Conservation (phyloP, 37 sponge, comb jelly and placozoan species). For the Chondrilla cf. caribensis region DNA sequence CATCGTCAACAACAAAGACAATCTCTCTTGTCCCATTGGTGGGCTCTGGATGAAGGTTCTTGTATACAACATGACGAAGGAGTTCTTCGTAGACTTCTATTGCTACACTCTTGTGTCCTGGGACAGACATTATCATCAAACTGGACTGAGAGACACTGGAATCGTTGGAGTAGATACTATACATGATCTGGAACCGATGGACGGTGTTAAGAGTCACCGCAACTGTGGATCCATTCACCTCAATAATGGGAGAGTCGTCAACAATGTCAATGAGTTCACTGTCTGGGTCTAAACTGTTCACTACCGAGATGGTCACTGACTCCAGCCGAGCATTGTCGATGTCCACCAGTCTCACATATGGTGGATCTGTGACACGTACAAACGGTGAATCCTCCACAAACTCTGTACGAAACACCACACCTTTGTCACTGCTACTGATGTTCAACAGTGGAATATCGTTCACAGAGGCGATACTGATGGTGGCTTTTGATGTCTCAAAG, state of each 20-base stretch:
- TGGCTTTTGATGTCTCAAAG: constrained; percentile 26
- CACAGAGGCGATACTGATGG: constrained; percentile 52
- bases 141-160: neutral
- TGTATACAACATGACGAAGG: constrained; percentile 63
- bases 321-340: constrained; percentile 57
- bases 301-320: constrained; percentile 48
- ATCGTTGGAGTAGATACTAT: constrained; percentile 2
- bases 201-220: neutral
- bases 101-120: constrained; percentile 18
- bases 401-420: constrained; percentile 22
- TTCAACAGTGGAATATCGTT: constrained; percentile 61
- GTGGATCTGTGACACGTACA: constrained; percentile 67
- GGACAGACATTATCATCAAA: constrained; percentile 34
- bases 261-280: constrained; percentile 44
- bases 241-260: neutral
- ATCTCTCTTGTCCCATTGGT: constrained; percentile 70
- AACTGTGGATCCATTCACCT: constrained; percentile 23
- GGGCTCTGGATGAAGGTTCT: constrained; percentile 63
- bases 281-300: constrained; percentile 39
- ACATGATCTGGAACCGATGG: constrained; percentile 30
- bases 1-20: constrained; percentile 60
- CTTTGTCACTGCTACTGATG: constrained; percentile 43
- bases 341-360: constrained; percentile 50
- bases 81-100: constrained; percentile 61
- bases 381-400: constrained; percentile 63